Evolutionary conservation across 1,140 invertebrate species (phyloP).

Genomic region (Meloidogyne floridensis): DNA sequence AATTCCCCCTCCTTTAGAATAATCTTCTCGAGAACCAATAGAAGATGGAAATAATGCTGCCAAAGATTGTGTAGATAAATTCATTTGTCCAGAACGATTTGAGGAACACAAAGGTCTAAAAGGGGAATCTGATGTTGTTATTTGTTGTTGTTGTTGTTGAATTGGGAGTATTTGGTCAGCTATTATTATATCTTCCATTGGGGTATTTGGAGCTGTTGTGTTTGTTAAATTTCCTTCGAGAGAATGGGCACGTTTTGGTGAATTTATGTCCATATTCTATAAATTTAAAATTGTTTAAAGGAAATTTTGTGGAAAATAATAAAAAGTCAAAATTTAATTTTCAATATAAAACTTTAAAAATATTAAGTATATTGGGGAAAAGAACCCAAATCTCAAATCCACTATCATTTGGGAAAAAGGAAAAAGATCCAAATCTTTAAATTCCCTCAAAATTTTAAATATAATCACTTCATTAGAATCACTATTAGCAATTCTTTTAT

Average conservation of each 20-base stretch:
- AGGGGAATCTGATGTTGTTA: not conserved
- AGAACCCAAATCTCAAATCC: no score
- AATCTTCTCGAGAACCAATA: not conserved
- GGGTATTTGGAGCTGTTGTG: not conserved
- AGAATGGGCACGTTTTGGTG: conserved; percentile 54
- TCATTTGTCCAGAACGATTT: conserved; percentile 1
- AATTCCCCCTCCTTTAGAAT: not conserved
- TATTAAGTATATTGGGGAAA: not conserved
- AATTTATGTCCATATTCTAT: conserved; percentile 36
- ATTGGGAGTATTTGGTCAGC: not conserved
- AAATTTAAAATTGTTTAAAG: no score
- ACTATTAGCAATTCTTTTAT: not conserved
- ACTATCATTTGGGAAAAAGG: no score
- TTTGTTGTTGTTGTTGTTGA: not conserved
- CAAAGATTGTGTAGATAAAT: conserved; percentile 1
- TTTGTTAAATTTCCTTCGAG: conserved; percentile 36
- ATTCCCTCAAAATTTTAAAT: not conserved
- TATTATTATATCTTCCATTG: conserved; percentile 6
- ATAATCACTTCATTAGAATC: conserved; percentile 7
- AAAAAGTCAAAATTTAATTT: no score
- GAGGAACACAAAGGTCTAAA: conserved; percentile 4
- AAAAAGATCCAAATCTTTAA: no score
- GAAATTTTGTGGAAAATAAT: no score
- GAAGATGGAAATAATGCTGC: not conserved
- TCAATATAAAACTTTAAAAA: not conserved